Percentiles rank a stretch among this genome's conserved stretches.
These are phyloP conservation scores for Cyprinella venusta DNA, from an alignment of 2,797 vertebrate species.

Conservation along the genomic window DNA sequence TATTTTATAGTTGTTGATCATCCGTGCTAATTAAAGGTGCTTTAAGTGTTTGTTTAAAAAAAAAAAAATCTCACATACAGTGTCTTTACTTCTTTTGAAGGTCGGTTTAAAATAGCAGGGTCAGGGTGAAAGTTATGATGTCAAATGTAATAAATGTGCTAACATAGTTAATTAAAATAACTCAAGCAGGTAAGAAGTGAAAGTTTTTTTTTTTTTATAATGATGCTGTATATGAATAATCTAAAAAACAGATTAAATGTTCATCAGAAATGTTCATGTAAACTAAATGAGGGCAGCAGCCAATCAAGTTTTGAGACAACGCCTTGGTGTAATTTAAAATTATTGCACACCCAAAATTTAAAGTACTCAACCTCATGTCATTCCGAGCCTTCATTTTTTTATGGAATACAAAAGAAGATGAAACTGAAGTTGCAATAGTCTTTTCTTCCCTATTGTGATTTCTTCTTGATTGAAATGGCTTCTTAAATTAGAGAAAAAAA, in stretches of 20 bases:
- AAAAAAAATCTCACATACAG: not conserved
- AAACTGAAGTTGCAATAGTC: too few species aligned
- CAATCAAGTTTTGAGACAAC: not conserved
- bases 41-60: not conserved
- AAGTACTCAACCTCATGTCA: too few species aligned
- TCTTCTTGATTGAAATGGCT: too few species aligned
- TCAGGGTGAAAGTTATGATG: not conserved
- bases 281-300: not conserved
- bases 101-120: not conserved
- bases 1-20: not conserved
- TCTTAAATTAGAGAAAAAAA: too few species aligned
- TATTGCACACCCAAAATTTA: not conserved
- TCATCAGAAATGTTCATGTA: not conserved
- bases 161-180: not conserved
- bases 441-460: too few species aligned
- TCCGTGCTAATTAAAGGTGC: not conserved
- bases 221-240: not conserved
- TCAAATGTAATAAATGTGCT: not conserved
- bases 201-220: not conserved
- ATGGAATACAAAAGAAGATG: not conserved
- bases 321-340: not conserved
- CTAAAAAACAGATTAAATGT: not conserved
- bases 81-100: not conserved
- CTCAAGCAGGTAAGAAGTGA: not conserved
- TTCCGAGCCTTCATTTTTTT: not conserved